These are phyloP conservation scores for human DNA, from an alignment of 2,113 vertebrate genomes.

Conservation along the genomic window GRCh38 chr1:206284001-206284500, in stretches of 20 bases:
- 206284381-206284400: not conserved
- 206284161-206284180: not conserved
- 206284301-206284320: not conserved
- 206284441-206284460: not conserved
- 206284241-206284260: not conserved
- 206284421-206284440: not conserved
- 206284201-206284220: not conserved
- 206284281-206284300: not conserved
- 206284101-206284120: not conserved
- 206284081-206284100: not conserved
- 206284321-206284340: not conserved
- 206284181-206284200: not conserved
- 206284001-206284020: conserved; percentile 14
- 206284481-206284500: not conserved
- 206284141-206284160: not conserved
- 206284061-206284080: not conserved
- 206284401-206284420: not conserved
- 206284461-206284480: not conserved
- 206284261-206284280: not conserved
- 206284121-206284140: conserved; percentile 32
- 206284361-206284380: not conserved
- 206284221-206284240: not conserved
- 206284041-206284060: conserved; percentile 16
- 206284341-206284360: not conserved
- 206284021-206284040: conserved; percentile 19